Base-by-base conservation (phyloP, 2,113 vertebrate genomes). In the Microcebus tavaratra region DNA sequence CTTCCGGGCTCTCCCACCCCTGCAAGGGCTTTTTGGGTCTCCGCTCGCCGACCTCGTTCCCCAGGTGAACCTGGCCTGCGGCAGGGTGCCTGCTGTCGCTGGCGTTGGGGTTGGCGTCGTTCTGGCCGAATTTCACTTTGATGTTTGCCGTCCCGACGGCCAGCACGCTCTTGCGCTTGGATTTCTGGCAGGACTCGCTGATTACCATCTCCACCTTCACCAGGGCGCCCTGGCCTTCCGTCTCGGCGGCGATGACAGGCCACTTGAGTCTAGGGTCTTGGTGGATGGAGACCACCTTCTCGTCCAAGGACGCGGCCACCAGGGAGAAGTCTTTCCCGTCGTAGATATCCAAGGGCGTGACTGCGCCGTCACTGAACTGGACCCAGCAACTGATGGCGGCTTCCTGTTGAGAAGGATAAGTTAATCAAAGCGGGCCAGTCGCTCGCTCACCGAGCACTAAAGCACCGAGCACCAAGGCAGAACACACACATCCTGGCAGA, bases 301-400 rank as follows among this genome's bases (percentile, higher is more conserved):
- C 99, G 65, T 99, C 99, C 90, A 99, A 97, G 27, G 99, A 99
- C 0, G 99, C 99, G 83, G 99, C 98, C 3, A 98, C 95, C 96
- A 99, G 29, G 23, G 99, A 98, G 98, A 99, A 99, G 98, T 98
- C 99, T 82, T 99, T 98, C 17, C 98, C 97, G 39, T 99, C 99
- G 31, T 99, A 99, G 87, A 99, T 98, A 89, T 99, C 99, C 98
- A 99, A 97, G 4, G 99, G 99, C 6, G 99, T 99, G 97, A 99
- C 99, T 8, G 99, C 99, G 20, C 99, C 99, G 0, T 99, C 99
- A 0, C 99, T 99, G 98, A 99, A 99, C 96, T 99, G 99, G 90
- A 99, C 98, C 99, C 99, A 99, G 94, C 99, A 98, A 88, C 99
- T 99, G 97, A 99, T 98, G 98, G 99, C 98, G 4, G 99, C 99